phyloP scores from a whole-genome alignment of 2,888 invertebrate genomes.

The Patella caerulea region DNA sequence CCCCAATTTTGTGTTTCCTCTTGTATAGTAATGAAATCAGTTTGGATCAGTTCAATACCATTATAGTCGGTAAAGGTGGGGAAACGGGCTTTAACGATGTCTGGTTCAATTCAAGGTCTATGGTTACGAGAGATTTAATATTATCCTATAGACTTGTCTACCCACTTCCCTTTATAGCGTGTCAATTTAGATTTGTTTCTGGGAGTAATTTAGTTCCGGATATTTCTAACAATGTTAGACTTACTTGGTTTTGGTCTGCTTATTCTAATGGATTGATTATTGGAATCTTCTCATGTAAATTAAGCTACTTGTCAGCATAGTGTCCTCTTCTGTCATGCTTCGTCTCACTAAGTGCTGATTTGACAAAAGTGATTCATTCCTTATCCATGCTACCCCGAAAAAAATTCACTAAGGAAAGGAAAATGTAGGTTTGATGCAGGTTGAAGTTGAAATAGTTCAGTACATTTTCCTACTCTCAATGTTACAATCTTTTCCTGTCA shows the following conservation, averaged over 20 bases:
- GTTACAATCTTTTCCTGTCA: no score
- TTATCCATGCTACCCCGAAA: conserved; percentile 4
- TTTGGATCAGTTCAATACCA: neutral
- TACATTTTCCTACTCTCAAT: no score
- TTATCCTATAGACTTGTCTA: conserved; percentile 1
- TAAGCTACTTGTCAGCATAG: conserved; percentile 9
- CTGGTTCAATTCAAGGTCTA: neutral
- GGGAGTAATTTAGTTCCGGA: conserved; percentile 10
- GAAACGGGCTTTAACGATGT: neutral
- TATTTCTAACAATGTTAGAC: conserved; percentile 12
- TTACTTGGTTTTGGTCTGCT: conserved; percentile 9
- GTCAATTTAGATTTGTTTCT: conserved; percentile 13
- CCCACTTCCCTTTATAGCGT: conserved; percentile 1
- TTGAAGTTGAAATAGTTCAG: no score
- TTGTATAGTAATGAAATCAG: conserved; percentile 6
- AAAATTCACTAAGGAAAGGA: neutral
- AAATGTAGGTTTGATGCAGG: no score
- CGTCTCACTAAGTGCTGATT: conserved; percentile 12
- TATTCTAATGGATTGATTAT: conserved; percentile 7
- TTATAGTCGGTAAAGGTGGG: neutral
- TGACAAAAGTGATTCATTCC: conserved; percentile 9
- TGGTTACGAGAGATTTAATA: conserved; percentile 10
- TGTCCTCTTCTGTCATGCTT: conserved; percentile 10
- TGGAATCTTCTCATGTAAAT: conserved; percentile 1
- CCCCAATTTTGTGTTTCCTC: neutral